Evolutionary conservation across 2,113 vertebrate species (phyloP), one percentile per base, ranked within the genome.

Genomic region (Phalacrocorax carbo): DNA sequence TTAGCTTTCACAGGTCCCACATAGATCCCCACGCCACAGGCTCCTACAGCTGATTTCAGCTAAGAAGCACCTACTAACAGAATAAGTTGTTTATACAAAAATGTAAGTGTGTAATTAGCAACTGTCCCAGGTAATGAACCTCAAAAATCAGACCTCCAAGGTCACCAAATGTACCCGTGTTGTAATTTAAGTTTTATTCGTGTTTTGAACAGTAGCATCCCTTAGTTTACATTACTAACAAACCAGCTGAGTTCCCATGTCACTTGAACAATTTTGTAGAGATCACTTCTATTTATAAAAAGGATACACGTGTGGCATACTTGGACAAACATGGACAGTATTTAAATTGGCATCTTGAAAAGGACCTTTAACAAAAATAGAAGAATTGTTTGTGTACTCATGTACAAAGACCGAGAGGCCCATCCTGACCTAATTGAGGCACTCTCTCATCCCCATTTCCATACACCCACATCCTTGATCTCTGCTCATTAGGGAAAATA

Each of bases 251-350:
- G 46, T 26, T 71, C 15, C 36, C 49, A 48, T 12, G 44, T n/a
- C 2, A 1, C 68, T 66, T 58, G 42, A 88, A 82, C 49, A 86
- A 69, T 93, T 83, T 60, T 73, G 48, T 34, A 70, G 52, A 55
- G 72, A 60, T 52, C 48, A 38, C 46, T 93, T 69, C 90, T 93
- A 54, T 94, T 86, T 96, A 93, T 96, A 88, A 82, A 78, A 82
- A 92, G n/a, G 57, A 75, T 70, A 73, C 38, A 90, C 7, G 4
- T 71, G 49, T 82, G 40, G 73, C 82, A 96, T 65, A 57, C 55
- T 83, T 88, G 42, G n/a, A 92, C 77, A 92, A 91, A 94, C 55
- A 66, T 10, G 46, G 49, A 25, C 14, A 46, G 70, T 48, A 89
- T 82, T 75, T 91, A 76, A 75, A 90, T 57, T 9, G 89, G 78